Conservation (phyloP, 1,140 invertebrate species). For the Magallana angulata region DNA sequence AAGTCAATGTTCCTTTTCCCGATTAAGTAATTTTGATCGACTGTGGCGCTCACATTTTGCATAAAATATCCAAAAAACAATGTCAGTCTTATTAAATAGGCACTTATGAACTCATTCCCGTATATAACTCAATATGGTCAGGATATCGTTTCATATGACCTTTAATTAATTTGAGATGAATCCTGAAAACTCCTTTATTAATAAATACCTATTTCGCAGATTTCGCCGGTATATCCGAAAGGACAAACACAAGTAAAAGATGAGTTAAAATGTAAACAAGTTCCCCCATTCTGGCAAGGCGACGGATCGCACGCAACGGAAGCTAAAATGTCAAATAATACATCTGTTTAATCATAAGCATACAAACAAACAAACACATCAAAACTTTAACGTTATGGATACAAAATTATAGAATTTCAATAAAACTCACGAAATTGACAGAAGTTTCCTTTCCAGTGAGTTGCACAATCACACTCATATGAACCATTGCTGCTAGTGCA, state of each 20-base stretch:
- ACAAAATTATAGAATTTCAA: not conserved
- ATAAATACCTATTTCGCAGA: conserved; percentile 8
- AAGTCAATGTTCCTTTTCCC: too few species aligned
- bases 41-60: too few species aligned
- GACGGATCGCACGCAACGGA: not conserved
- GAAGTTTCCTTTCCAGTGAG: not conserved
- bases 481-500: not conserved
- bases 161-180: too few species aligned
- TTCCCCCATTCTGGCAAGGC: conserved; percentile 21
- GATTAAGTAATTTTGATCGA: too few species aligned
- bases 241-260: conserved; percentile 6
- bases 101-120: too few species aligned
- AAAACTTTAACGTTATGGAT: not conserved
- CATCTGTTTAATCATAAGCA: too few species aligned
- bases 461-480: not conserved
- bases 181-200: too few species aligned
- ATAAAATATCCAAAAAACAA: too few species aligned
- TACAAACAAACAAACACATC: too few species aligned
- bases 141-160: too few species aligned
- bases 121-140: too few species aligned
- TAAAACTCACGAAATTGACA: not conserved
- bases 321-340: not conserved
- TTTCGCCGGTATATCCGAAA: not conserved
- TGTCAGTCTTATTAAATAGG: too few species aligned
- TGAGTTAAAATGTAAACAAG: not conserved